phyloP scores from a whole-genome alignment of 2,888 invertebrate species.

The Ormyrus thymus region DNA sequence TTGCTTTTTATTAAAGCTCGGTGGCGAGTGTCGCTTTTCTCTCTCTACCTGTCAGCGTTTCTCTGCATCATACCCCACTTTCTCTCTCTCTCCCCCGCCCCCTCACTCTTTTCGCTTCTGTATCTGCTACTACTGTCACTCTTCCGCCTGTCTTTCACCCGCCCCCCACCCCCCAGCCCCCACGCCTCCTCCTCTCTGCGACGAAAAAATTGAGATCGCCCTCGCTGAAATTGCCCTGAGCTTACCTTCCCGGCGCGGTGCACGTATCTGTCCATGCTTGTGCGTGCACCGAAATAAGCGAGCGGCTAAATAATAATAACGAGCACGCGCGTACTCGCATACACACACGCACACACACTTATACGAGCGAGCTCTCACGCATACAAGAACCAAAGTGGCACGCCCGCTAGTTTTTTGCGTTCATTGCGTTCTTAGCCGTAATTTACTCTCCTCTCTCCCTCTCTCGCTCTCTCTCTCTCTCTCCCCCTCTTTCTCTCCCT shows the following conservation, averaged over 20 bases:
- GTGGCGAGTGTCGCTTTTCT: not conserved
- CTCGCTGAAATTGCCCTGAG: constrained; percentile 24
- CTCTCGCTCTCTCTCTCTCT: constrained; percentile 7
- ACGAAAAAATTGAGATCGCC: not conserved
- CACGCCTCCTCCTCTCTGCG: too few species aligned
- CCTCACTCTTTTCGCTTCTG: not conserved
- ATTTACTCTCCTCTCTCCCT: constrained; percentile 9
- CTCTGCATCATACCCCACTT: constrained; percentile 2
- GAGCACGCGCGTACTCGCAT: constrained; percentile 9
- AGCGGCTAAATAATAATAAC: constrained; percentile 29
- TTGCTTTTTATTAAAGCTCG: constrained; percentile 30
- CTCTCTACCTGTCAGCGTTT: not conserved
- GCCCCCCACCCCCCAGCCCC: too few species aligned
- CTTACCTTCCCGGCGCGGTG: constrained; percentile 15
- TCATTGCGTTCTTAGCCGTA: constrained; percentile 17
- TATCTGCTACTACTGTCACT: too few species aligned
- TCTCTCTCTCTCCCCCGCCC: constrained; percentile 4
- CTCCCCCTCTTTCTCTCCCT: not conserved
- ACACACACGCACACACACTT: not conserved
- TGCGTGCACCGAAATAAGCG: constrained; percentile 43
- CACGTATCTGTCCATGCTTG: constrained; percentile 40
- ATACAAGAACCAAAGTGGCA: constrained; percentile 10
- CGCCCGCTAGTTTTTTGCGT: constrained; percentile 19
- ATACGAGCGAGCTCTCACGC: not conserved
- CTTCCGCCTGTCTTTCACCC: too few species aligned